These are phyloP conservation scores for Drosophila seguyi DNA, from an alignment of 1,140 invertebrate genomes.

Conservation along the genomic window DNA sequence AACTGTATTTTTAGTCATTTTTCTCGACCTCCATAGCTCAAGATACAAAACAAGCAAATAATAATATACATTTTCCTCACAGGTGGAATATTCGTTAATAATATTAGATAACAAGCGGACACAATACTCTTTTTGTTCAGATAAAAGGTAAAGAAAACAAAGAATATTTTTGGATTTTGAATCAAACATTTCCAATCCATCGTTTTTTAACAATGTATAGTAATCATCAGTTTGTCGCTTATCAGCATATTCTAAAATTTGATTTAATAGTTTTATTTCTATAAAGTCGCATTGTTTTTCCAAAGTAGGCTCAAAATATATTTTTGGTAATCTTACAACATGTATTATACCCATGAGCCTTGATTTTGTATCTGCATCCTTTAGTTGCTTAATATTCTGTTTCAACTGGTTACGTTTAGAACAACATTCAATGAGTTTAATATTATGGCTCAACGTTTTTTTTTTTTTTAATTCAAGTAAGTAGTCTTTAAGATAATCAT, in stretches of 20 bases:
- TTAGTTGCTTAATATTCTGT: conserved; percentile 13
- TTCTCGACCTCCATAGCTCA: conserved; percentile 35
- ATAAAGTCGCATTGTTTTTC: conserved; percentile 9
- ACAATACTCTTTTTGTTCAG: conserved; percentile 37
- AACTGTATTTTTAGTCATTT: conserved; percentile 31
- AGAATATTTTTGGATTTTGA: conserved; percentile 38
- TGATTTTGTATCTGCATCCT: neutral
- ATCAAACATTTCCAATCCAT: conserved; percentile 18
- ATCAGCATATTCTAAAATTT: conserved; percentile 43
- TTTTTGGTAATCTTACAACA: conserved; percentile 16
- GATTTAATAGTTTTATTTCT: conserved; percentile 38
- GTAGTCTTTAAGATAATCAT: conserved; percentile 49
- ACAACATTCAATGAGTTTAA: conserved; percentile 47
- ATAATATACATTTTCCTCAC: conserved; percentile 37
- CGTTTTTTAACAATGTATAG: conserved; percentile 13
- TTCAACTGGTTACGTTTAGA: conserved; percentile 34
- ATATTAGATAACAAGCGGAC: conserved; percentile 25
- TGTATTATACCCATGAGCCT: conserved; percentile 19
- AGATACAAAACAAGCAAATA: conserved; percentile 55
- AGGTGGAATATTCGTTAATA: conserved; percentile 10
- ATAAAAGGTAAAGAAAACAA: conserved; percentile 53
- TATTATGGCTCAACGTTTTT: conserved; percentile 12
- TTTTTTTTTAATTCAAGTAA: conserved; percentile 36
- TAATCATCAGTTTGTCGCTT: conserved; percentile 9
- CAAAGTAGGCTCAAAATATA: conserved; percentile 7